Evolutionary conservation across 2,113 vertebrate genomes (phyloP).

Genomic region (Cyprinus carpio): DNA sequence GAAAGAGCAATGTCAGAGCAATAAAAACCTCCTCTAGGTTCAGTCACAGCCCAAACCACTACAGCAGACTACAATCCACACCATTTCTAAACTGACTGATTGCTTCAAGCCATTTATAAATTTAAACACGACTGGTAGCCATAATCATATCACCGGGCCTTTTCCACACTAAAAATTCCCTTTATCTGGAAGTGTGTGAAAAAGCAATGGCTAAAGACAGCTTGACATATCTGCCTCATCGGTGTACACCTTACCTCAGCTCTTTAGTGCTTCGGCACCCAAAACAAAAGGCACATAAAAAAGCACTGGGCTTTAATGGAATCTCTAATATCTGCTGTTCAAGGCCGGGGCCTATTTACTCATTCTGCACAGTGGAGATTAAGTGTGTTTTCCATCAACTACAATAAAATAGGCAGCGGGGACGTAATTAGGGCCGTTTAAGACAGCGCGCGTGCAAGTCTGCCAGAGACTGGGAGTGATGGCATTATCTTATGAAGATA

Average conservation of each 20-base stretch:
- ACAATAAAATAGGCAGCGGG: constrained; percentile 63
- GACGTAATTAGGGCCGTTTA: constrained; percentile 72
- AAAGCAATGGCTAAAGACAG: neutral
- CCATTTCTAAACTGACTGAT: neutral
- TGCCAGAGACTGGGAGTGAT: constrained; percentile 72
- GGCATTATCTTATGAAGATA: constrained; percentile 72
- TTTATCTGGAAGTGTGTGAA: neutral
- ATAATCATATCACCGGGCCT: neutral
- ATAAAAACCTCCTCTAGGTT: neutral
- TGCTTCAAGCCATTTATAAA: neutral
- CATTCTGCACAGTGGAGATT: constrained; percentile 62
- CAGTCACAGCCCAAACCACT: neutral
- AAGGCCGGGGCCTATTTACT: constrained; percentile 58
- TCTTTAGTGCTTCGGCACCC: neutral
- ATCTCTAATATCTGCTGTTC: constrained; percentile 61
- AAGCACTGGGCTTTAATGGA: constrained; percentile 59
- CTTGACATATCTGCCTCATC: constrained; percentile 26
- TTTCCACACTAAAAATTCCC: neutral
- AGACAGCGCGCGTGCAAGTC: constrained; percentile 64
- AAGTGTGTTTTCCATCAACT: constrained; percentile 66
- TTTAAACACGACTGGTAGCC: neutral
- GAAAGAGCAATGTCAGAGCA: no score
- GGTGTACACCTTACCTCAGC: neutral
- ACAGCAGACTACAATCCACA: neutral
- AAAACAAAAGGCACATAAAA: constrained; percentile 46